Conservation (phyloP, 2,797 vertebrate species). For the Chelon auratus region DNA sequence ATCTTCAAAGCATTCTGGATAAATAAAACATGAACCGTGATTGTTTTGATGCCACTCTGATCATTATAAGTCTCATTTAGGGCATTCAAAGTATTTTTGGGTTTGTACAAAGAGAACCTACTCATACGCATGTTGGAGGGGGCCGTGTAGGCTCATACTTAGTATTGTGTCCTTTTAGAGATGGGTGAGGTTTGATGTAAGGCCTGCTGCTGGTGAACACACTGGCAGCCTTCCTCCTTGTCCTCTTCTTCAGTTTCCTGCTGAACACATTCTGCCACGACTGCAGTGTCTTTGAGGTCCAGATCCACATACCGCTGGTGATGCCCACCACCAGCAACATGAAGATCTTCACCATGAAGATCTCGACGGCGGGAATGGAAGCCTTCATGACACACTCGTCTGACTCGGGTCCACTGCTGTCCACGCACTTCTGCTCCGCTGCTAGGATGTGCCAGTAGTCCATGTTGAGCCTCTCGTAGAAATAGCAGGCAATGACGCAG, state of each 20-base stretch:
- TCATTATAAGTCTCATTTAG: constrained; percentile 63
- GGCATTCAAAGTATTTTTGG: constrained; percentile 60
- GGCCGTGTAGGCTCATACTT: constrained; percentile 91
- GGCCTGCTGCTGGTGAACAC: constrained; percentile 90
- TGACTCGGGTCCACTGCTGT: constrained; percentile 76
- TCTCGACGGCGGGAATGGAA: constrained; percentile 95
- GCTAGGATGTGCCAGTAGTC: constrained; percentile 93
- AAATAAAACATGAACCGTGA: constrained; percentile 79
- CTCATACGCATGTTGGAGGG: constrained; percentile 93
- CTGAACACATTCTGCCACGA: constrained; percentile 97
- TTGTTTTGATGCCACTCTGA: constrained; percentile 64
- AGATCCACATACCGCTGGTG: constrained; percentile 99
- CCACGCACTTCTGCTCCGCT: constrained; percentile 85
- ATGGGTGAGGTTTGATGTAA: constrained; percentile 93
- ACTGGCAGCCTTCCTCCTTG: constrained; percentile 91
- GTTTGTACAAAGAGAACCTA: constrained; percentile 40
- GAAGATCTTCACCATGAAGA: constrained; percentile 98
- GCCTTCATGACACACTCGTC: constrained; percentile 91
- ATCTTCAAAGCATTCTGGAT: constrained; percentile 76
- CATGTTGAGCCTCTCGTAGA: constrained; percentile 97
- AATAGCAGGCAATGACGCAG: constrained; percentile 97
- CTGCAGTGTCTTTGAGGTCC: constrained; percentile 97
- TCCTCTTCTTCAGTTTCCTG: constrained; percentile 90
- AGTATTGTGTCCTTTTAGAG: constrained; percentile 88
- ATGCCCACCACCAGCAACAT: constrained; percentile 98